Evolutionary conservation across 2,888 invertebrate genomes (phyloP).

Genomic region (Clepsis dumicolana): DNA sequence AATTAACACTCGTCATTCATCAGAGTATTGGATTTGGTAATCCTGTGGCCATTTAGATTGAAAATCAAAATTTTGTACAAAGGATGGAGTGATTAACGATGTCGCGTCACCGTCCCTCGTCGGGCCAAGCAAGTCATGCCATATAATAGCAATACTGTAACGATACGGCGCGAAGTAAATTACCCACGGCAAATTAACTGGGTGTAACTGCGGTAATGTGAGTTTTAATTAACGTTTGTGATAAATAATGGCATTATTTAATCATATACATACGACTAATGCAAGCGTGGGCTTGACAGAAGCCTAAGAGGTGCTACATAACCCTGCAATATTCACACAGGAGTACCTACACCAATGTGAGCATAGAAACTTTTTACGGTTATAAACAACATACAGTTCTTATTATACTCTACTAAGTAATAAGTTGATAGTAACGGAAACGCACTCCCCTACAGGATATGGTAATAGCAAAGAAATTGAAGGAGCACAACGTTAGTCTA

Average conservation of each 20-base stretch:
- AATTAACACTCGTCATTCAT: slow-evolving; percentile 76
- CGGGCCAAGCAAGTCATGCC: slow-evolving; percentile 78
- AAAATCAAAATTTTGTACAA: slow-evolving; percentile 81
- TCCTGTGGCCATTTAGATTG: slow-evolving; percentile 74
- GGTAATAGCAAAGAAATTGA: slow-evolving; percentile 81
- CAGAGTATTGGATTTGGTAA: slow-evolving; percentile 72
- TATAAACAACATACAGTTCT: slow-evolving; percentile 14
- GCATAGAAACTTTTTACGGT: not conserved
- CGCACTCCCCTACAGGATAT: slow-evolving; percentile 73
- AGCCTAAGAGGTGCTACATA: not conserved
- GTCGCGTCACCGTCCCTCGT: slow-evolving; percentile 77
- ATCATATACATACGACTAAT: not conserved
- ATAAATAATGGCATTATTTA: slow-evolving; percentile 33
- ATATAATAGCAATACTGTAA: slow-evolving; percentile 82
- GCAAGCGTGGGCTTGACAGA: not conserved
- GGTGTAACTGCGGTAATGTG: slow-evolving; percentile 54
- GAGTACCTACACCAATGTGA: not conserved
- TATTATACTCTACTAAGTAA: slow-evolving; percentile 32
- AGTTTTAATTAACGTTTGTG: slow-evolving; percentile 34
- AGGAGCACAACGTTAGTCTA: slow-evolving; percentile 75
- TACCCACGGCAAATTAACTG: slow-evolving; percentile 75
- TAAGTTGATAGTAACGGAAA: slow-evolving; percentile 38
- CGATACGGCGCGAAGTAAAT: slow-evolving; percentile 75
- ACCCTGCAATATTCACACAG: not conserved
- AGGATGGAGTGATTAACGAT: slow-evolving; percentile 82